A percentile compares a stretch with the other conserved stretches of the same genome.
These are phyloP conservation scores for Enteromius argenteus DNA, from an alignment of 2,797 vertebrate species.

Conservation along the genomic window DNA sequence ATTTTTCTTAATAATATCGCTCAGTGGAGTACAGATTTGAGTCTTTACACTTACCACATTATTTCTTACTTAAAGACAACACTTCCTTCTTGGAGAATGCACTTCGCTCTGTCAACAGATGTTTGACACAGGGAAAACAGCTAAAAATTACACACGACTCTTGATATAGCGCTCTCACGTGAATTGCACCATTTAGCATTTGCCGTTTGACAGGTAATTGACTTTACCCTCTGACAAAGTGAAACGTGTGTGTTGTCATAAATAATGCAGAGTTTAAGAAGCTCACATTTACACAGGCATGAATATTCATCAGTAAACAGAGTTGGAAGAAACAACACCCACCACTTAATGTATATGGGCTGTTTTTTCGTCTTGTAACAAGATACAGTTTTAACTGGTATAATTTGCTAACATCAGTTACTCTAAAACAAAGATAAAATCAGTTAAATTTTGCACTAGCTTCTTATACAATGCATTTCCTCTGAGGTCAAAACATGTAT, in stretches of 20 bases:
- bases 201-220: slow-evolving; percentile 77
- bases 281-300: slow-evolving; percentile 61
- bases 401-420: not conserved
- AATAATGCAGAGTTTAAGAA: slow-evolving; percentile 73
- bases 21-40: slow-evolving; percentile 13
- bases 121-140: slow-evolving; percentile 72
- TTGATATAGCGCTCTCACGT: slow-evolving; percentile 65
- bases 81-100: slow-evolving; percentile 66
- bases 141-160: slow-evolving; percentile 61
- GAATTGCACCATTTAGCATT: slow-evolving; percentile 78
- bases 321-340: slow-evolving; percentile 66
- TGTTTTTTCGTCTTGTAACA: slow-evolving; percentile 50
- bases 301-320: slow-evolving; percentile 74
- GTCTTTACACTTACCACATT: slow-evolving; percentile 26
- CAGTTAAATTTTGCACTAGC: not conserved
- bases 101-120: slow-evolving; percentile 75
- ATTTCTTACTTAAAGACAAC: slow-evolving; percentile 51
- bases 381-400: slow-evolving; percentile 14
- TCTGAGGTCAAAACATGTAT: not conserved
- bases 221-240: slow-evolving; percentile 69
- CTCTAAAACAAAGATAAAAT: not conserved
- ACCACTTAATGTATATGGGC: slow-evolving; percentile 47
- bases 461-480: not conserved
- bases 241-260: slow-evolving; percentile 70
- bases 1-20: slow-evolving; percentile 27